Evolutionary conservation across 2,888 invertebrate species (phyloP), one percentile per base, ranked within the genome.

Genomic region (Tromatobia lineatoria): DNA sequence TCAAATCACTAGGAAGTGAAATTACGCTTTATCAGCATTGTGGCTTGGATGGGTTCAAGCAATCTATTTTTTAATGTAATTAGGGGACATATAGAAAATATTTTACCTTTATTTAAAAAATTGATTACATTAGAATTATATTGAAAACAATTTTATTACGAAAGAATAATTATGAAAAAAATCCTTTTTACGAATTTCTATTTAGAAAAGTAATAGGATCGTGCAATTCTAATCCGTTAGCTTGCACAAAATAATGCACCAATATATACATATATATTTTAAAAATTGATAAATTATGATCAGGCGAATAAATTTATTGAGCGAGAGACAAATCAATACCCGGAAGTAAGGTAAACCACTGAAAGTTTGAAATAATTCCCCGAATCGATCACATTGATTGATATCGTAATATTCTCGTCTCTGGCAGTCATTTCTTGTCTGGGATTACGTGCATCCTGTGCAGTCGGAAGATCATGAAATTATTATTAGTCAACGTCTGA

Each of bases 401-500:
- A n/a, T 18, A 61, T 38, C n/a, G 2, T 1, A 20, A 13, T 38
- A 38, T 64, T 38, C 38, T 18, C 38, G 38, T 64, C 11, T 34
- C 38, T 18, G 20, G 18, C 18, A 38, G 34, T 64, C 18, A 42
- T 20, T 64, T 38, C n/a, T 64, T 20, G 10, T 64, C 64, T 18
- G 64, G 13, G 18, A 38, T 64, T 38, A 38, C 38, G 64, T 20
- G 18, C 34, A 34, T 34, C 34, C 34, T 34, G 42, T 11, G 38
- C 34, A 64, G 20, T 64, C 18, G 38, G 38, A 38, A 42, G 13
- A 25, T 71, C 47, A 29, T 47, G 18, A 42, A 57, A 67, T 47
- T 45, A 69, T 69, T 77, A 77, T 67, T 77, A 76, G 25, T 52
- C 52, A 70, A 81, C 45, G 29, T 70, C 69, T 42, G 59, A 54